Conservation (phyloP, 2,797 vertebrate species). For the Anguilla anguilla region DNA sequence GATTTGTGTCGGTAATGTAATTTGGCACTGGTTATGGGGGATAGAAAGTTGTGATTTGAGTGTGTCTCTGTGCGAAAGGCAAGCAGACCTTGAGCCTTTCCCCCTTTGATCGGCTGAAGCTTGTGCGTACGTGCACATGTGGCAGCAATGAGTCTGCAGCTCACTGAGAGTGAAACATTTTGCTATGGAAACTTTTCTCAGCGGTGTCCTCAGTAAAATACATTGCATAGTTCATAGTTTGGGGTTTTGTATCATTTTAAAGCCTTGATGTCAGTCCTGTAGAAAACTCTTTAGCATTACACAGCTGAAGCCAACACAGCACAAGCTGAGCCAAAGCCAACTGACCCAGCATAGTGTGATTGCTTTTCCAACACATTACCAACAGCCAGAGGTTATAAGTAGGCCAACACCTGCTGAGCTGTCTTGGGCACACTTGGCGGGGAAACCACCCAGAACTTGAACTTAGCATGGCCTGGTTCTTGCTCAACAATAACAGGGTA, state of each 20-base stretch:
- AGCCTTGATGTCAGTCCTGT: neutral
- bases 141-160: neutral
- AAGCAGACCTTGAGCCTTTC: neutral
- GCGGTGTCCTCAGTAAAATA: neutral
- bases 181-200: neutral
- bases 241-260: neutral
- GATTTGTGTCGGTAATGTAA: neutral
- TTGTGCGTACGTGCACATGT: neutral
- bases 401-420: conserved; percentile 14
- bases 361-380: neutral
- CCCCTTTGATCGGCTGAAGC: neutral
- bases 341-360: neutral
- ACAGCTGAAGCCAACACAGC: neutral
- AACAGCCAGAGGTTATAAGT: conserved; percentile 1
- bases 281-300: neutral
- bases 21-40: neutral
- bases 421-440: neutral
- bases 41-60: neutral
- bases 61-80: neutral
- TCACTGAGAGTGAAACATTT: neutral
- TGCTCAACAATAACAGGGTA: neutral
- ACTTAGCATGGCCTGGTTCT: neutral
- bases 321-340: conserved; percentile 1
- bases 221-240: neutral
- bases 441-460: conserved; percentile 23